Evolutionary conservation across 2,113 vertebrate species (phyloP), one percentile per base, ranked within the genome.

Genomic region (Galeopterus variegatus): DNA sequence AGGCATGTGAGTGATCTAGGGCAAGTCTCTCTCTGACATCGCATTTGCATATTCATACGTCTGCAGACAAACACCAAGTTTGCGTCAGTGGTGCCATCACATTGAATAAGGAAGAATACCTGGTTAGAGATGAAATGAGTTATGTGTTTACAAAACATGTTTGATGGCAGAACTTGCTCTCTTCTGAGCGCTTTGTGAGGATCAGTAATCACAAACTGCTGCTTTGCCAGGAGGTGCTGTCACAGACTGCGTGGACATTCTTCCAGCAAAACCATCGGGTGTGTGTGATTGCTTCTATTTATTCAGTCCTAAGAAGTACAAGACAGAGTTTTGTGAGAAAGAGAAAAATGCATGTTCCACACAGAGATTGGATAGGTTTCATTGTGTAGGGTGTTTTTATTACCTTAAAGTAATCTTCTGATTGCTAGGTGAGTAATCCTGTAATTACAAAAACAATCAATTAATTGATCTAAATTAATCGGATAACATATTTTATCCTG

Each of bases 381-480:
- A 84, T 79, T 92, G 58, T 96, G 69, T 45, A 31, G 17, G 41
- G 67, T 64, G n/a, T 87, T 92, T 93, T 95, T 93, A 85, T 93
- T 89, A 56, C 84, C 62, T 82, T 75, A 73, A 45, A 90, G 81
- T 86, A 95, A 97, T 97, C 92, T 97, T 88, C 84, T 92, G 90
- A 92, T 95, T 93, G 81, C 84, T 88, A 60, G 67, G 72, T 95
- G 76, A 95, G 31, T 96, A 97, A 98, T 96, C 88, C 84, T 0
- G 0, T 95, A 95, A 97, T 97, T 97, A 96, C 21, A 96, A 92
- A 98, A 96, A 45, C 60, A 94, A 94, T 97, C 97, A 94, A 96
- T 98, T 95, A 93, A 97, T 97, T 96, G 96, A 96, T 96, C 93
- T 93, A 87, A 93, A 92, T 95, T 97, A 97, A 97, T 96, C 24